Base-by-base conservation (phyloP, 2,888 invertebrate genomes). In the Mimas tiliae region DNA sequence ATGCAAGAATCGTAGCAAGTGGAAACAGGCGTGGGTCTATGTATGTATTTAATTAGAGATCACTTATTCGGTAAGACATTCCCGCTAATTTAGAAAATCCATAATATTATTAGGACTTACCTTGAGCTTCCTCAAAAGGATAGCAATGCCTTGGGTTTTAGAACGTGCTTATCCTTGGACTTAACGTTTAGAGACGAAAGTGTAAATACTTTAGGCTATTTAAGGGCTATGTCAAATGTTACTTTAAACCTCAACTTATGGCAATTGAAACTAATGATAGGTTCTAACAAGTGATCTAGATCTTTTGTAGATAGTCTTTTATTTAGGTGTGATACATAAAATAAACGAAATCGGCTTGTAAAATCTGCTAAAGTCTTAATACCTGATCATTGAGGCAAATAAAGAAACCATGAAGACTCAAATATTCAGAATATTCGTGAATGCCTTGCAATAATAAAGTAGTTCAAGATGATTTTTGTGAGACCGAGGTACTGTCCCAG, bases 91-190 rank as follows among this genome's bases (percentile, higher is more conserved):
- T 34, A 38, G 11, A 53, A 53, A 3, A 33, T 8, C 16, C 16
- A 14, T 6, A 12, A 1, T 12, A 11, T 33, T n/a, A 3, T 55
- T 9, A 55, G 34, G 11, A 33, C 6, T 55, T 55, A 16, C 55
- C 55, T 55, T 55, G 16, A 34, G 38, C 34, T 55, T 11, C 16
- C 55, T 34, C n/a, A 55, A 1, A 34, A 38, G 55, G n/a, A 55
- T 16, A 55, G 16, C 11, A 34, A 34, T 11, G 55, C 8, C 9
- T 16, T 8, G 14, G 2, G 16, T 55, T 33, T 55, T 58, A 38
- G 42, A 58, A 58, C 19, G 42, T 42, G 16, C 38, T 58, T 19
- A 19, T 58, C 58, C 58, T 58, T 58, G 38, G 42, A 21, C 58
- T 19, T 8, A 9, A 16, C n/a, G n/a, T 19, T 42, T 42, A 9